A percentile compares a stretch with the other conserved stretches of the same genome.
These are phyloP conservation scores for Thamnaconus septentrionalis DNA, from an alignment of 2,113 vertebrate genomes.

Conservation along the genomic window DNA sequence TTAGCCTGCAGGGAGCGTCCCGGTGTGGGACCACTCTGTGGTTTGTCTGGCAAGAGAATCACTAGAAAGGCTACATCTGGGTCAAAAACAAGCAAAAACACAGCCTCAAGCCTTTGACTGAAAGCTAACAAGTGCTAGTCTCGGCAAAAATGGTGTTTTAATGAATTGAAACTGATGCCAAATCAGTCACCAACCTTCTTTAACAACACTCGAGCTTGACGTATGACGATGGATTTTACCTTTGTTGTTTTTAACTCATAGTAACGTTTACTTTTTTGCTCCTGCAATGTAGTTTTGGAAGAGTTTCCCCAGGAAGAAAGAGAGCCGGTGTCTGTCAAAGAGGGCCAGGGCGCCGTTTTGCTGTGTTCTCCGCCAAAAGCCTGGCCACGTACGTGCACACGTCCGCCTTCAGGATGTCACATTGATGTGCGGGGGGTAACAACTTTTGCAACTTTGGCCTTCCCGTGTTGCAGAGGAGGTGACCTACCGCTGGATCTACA, in stretches of 20 bases:
- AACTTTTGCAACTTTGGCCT: not conserved
- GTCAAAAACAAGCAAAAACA: too few species aligned
- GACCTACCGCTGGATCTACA: constrained; percentile 94
- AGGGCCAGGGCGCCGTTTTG: constrained; percentile 91
- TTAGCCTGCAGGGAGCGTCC: too few species aligned
- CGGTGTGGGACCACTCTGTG: too few species aligned
- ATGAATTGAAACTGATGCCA: too few species aligned
- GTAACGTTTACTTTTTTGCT: not conserved
- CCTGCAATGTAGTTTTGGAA: constrained; percentile 80
- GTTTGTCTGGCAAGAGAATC: too few species aligned
- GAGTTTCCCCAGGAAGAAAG: constrained; percentile 92
- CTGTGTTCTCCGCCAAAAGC: constrained; percentile 89
- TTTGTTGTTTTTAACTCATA: not conserved
- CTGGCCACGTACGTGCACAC: constrained; percentile 83
- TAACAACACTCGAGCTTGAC: too few species aligned
- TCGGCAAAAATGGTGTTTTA: too few species aligned
- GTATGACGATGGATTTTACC: not conserved
- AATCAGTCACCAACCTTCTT: too few species aligned
- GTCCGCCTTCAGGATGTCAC: not conserved
- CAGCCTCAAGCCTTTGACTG: too few species aligned
- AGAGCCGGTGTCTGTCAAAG: constrained; percentile 84
- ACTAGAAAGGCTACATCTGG: too few species aligned
- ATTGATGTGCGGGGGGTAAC: too few species aligned
- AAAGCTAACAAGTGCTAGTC: too few species aligned
- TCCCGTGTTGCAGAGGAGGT: constrained; percentile 81